Base-by-base conservation (phyloP, 1,140 invertebrate species). In the Pogonus chalceus region DNA sequence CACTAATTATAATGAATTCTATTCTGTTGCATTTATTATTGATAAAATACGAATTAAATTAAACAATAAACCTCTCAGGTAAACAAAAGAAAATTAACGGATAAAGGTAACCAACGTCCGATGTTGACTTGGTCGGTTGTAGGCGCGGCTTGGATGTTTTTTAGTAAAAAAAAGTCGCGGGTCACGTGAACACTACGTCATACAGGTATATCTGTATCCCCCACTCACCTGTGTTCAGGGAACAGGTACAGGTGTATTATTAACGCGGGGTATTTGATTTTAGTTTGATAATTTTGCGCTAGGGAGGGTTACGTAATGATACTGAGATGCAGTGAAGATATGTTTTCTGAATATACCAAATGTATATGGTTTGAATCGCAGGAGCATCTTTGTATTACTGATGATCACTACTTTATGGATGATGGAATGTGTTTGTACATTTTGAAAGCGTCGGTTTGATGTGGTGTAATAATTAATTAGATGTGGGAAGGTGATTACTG, bases 161-260 rank as follows among this genome's bases (percentile, higher is more conserved):
- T 54, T 49, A 54, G 53, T 60, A 65, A 64, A 58, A 52, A 47
- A 61, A 58, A 60, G 61, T 62, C 56, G 59, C 53, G 35, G 47
- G 63, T 70, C 69, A 72, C 69, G 69, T 72, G 69, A 70, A 59
- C 54, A 7, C 56, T 63, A 70, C 68, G 69, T 71, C 69, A 73
- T 64, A 61, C 69, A 70, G 67, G 67, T 73, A 43, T 43, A 31
- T 7, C 37, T 18, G 4, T 14, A 14, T 14, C 26, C 26, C 26
- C 14, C 14, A 31, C 4, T 31, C 37, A 43, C 37, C 37, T 43
- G 37, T 43, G 7, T 31, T 31, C n/a, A n/a, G n/a, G n/a, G n/a
- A n/a, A n/a, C n/a, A n/a, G n/a, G 26, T 4, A 9, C 37, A 43
- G 37, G 37, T 43, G 18, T 7, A 16, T 7, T 31, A 31, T 31